These are phyloP conservation scores for Phaenicophaeus curvirostris DNA, from an alignment of 2,797 vertebrate genomes.

Conservation along the genomic window DNA sequence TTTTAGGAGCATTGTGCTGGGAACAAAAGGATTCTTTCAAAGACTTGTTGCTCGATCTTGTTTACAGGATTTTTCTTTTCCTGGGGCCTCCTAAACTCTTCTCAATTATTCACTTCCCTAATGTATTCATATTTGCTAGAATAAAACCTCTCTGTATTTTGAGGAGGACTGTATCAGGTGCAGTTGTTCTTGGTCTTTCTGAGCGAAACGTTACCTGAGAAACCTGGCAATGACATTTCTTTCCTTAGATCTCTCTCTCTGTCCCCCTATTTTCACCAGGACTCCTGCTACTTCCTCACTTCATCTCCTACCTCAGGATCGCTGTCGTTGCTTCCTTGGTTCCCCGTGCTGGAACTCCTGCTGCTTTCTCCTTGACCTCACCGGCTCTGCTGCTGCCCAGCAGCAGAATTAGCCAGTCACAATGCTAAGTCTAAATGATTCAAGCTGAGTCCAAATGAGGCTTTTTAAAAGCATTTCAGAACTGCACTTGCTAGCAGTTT, in stretches of 20 bases:
- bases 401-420: not conserved
- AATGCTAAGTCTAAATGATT: not conserved
- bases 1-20: constrained; percentile 46
- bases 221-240: not conserved
- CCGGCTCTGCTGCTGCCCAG: not conserved
- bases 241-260: not conserved
- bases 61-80: constrained; percentile 41
- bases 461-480: not conserved
- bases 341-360: not conserved
- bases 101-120: constrained; percentile 26
- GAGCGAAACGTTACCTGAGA: not conserved
- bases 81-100: constrained; percentile 1
- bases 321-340: not conserved
- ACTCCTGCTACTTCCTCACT: not conserved
- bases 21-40: constrained; percentile 68
- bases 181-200: not conserved
- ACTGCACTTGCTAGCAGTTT: not conserved
- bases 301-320: not conserved
- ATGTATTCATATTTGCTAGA: constrained; percentile 18
- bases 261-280: not conserved
- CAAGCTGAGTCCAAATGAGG: not conserved
- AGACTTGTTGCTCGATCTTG: constrained; percentile 40
- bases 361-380: not conserved
- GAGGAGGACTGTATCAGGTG: not conserved
- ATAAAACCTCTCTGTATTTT: not conserved